Conservation (phyloP, 2,888 invertebrate genomes). For the Drosophila mimica region DNA sequence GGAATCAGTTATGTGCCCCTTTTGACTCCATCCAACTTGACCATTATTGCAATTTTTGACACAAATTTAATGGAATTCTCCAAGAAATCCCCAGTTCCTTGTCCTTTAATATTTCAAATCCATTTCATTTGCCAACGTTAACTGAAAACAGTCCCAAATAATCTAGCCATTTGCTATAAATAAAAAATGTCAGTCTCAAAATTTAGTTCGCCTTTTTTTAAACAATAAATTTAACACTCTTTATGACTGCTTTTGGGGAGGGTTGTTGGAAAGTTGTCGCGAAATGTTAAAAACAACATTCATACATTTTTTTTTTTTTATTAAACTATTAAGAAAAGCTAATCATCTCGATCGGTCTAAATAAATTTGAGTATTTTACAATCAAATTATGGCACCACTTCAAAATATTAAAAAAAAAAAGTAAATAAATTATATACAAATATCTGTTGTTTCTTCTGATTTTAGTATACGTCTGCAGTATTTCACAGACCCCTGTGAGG, state of each 20-base stretch:
- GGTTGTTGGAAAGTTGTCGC: background rate
- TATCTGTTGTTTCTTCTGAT: background rate
- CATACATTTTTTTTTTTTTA: no score
- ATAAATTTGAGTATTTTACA: background rate
- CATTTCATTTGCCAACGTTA: conserved; percentile 21
- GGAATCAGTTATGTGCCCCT: conserved; percentile 4
- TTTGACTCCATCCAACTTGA: conserved; percentile 3
- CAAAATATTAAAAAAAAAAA: background rate
- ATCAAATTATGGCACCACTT: no score
- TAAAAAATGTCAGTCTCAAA: conserved; percentile 52
- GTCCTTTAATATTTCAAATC: conserved; percentile 45
- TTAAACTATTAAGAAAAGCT: background rate
- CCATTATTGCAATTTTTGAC: conserved; percentile 66
- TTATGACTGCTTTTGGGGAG: background rate
- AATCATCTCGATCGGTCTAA: background rate
- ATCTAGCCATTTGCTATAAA: conserved; percentile 64
- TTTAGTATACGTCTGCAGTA: background rate
- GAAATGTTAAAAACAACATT: background rate
- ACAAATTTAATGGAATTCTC: conserved; percentile 56
- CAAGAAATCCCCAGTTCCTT: conserved; percentile 1
- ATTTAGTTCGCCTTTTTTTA: conserved; percentile 26
- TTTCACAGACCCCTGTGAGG: background rate
- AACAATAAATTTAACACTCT: conserved; percentile 33
- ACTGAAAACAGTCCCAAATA: conserved; percentile 34
- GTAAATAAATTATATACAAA: background rate